Evolutionary conservation across 1,140 invertebrate species (phyloP), one percentile per base, ranked within the genome.

Genomic region (Drosophila erecta): DNA sequence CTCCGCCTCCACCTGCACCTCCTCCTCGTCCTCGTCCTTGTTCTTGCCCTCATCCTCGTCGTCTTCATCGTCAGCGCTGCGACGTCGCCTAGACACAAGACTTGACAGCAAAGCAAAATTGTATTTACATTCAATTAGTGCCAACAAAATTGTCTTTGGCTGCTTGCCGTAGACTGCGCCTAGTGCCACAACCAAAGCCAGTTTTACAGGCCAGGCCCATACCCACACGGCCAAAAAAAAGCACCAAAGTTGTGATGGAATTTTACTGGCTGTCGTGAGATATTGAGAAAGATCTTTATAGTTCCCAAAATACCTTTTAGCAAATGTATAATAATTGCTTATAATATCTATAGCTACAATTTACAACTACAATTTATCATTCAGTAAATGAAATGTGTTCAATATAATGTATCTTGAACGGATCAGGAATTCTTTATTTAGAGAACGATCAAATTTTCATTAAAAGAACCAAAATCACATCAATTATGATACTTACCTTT

Each of bases 71-170:
- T 56, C 67, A 47, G 64, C 47, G 30, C 27, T 24, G 37, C 49
- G 58, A 57, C 76, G 73, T 77, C 44, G 81, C 83, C 83, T 87
- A 89, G 84, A 89, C 84, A 89, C 84, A 89, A 89, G 83, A 89
- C 79, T 89, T 89, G 84, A 89, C 84, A 89, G 84, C 84, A 84
- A 89, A 89, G 85, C 84, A 89, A 89, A 89, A 89, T 89, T 89
- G 84, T 89, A 89, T 89, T 89, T 89, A 89, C 84, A 89, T 89
- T 89, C 84, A 89, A 89, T 89, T 89, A 89, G 84, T 89, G 84
- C 84, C 84, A 89, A 89, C 84, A 89, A 89, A 89, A 89, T 89
- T 89, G 84, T 89, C 84, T 89, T 89, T 87, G 84, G 84, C 83
- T 86, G 83, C 83, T 69, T 76, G 84, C 85, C 81, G 67, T 85